Evolutionary conservation across 2,888 invertebrate genomes (phyloP).

Genomic region (Baccha elongata): DNA sequence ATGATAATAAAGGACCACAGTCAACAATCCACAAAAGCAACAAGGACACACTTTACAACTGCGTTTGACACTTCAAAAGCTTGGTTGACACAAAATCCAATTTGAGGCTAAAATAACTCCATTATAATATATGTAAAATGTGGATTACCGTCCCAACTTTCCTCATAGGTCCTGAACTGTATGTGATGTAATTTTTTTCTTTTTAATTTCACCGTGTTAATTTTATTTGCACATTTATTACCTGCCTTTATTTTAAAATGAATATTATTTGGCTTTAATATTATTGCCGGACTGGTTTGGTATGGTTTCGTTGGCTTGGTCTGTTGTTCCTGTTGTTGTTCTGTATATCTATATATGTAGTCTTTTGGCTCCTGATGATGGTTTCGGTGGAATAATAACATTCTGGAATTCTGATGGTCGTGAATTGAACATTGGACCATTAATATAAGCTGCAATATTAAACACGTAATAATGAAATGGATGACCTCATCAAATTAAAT

Average conservation of each 20-base stretch:
- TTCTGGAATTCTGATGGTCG: conserved; percentile 37
- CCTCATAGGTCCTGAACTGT: background rate
- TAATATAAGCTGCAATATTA: conserved; percentile 73
- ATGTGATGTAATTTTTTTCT: conserved; percentile 69
- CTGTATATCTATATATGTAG: too few relatives aligned
- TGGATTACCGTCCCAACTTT: background rate
- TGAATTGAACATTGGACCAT: conserved; percentile 66
- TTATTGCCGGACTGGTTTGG: conserved; percentile 38
- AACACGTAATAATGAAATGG: conserved; percentile 73
- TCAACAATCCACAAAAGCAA: conserved; percentile 1
- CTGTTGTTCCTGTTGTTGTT: conserved; percentile 47
- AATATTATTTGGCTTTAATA: conserved; percentile 69
- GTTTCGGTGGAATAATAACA: conserved; percentile 41
- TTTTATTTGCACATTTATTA: conserved; percentile 74
- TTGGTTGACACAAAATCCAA: conserved; percentile 58
- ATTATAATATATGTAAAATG: conserved; percentile 65
- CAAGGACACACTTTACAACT: conserved; percentile 16
- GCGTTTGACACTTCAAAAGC: conserved; percentile 20
- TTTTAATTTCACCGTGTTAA: conserved; percentile 71
- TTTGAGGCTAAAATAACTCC: conserved; percentile 61
- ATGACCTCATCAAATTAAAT: conserved; percentile 73
- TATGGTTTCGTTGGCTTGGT: background rate
- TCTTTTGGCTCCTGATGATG: conserved; percentile 14
- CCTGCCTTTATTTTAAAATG: conserved; percentile 72
- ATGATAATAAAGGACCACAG: too few relatives aligned